A percentile compares a stretch with the other conserved stretches of the same genome.
Conservation (phyloP, 2,888 invertebrate species). For the Diarsia dahlii region DNA sequence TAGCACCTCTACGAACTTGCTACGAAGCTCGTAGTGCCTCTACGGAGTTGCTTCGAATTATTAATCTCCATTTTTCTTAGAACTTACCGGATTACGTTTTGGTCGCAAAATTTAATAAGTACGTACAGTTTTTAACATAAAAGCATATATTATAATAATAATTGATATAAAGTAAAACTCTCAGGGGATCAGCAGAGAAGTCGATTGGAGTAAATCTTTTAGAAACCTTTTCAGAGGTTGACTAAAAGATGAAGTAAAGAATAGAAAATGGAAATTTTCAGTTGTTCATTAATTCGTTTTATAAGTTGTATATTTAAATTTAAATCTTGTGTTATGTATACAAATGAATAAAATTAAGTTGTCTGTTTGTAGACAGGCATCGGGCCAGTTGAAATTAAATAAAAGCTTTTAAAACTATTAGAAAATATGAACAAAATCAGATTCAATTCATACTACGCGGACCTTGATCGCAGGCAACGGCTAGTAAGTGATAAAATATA, state of each 20-base stretch:
- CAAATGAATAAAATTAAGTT: no score
- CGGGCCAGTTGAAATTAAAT: no score
- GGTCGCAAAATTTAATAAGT: slow-evolving; percentile 9
- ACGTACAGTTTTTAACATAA: not conserved
- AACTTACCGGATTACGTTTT: slow-evolving; percentile 29
- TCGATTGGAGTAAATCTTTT: slow-evolving; percentile 7
- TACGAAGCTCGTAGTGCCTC: slow-evolving; percentile 45
- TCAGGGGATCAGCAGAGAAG: not conserved
- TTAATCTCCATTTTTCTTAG: slow-evolving; percentile 30
- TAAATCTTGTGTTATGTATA: not conserved
- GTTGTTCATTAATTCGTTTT: not conserved
- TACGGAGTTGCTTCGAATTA: slow-evolving; percentile 38
- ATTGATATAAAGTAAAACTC: slow-evolving; percentile 11
- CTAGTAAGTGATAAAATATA: no score
- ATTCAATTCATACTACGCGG: no score
- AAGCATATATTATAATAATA: slow-evolving; percentile 2
- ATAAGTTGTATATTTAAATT: not conserved
- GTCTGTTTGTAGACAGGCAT: no score
- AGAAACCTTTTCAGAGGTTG: slow-evolving; percentile 3
- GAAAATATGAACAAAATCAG: no score
- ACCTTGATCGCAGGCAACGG: no score
- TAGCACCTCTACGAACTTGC: slow-evolving; percentile 47
- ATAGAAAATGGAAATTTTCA: not conserved
- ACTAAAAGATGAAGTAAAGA: not conserved
- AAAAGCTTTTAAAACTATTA: not conserved